A percentile compares a stretch with the other conserved stretches of the same genome.
phyloP scores from a whole-genome alignment of 1,140 invertebrate genomes.

The Leptoteleia sp. region DNA sequence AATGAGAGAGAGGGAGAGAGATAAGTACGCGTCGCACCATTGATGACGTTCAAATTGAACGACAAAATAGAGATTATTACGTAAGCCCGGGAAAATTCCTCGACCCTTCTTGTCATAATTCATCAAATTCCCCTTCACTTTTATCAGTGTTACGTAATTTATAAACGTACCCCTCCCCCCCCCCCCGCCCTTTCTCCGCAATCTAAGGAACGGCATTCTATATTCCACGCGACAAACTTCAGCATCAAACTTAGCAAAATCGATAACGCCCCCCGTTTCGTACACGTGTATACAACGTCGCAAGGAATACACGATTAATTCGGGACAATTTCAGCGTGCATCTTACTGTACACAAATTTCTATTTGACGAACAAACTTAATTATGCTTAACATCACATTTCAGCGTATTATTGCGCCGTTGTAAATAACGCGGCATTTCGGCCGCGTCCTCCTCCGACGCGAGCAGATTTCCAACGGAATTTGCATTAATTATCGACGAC shows the following conservation, averaged over 20 bases:
- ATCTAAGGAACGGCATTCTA: conserved; percentile 59
- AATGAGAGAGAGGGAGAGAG: too few species aligned
- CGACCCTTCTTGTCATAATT: conserved; percentile 66
- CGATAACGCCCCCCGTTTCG: conserved; percentile 59
- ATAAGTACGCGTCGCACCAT: conserved; percentile 28
- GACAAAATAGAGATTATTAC: conserved; percentile 63
- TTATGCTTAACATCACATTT: conserved; percentile 40
- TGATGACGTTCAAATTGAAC: conserved; percentile 36
- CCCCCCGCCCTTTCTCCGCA: conserved; percentile 23
- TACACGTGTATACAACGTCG: conserved; percentile 45
- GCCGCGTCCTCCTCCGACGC: conserved; percentile 11
- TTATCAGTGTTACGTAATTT: conserved; percentile 67
- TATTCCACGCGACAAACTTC: conserved; percentile 66
- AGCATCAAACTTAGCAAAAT: conserved; percentile 63
- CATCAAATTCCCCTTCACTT: conserved; percentile 67
- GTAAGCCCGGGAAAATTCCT: conserved; percentile 45
- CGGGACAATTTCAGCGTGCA: conserved; percentile 47
- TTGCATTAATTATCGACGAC: conserved; percentile 28
- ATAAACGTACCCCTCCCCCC: conserved; percentile 51
- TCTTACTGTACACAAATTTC: conserved; percentile 53
- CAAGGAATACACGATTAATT: conserved; percentile 61
- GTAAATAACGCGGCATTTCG: conserved; percentile 21
- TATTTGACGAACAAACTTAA: conserved; percentile 51
- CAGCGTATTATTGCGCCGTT: conserved; percentile 36
- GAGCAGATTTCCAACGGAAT: conserved; percentile 1